Conservation (phyloP, 2,888 invertebrate genomes). For the Drosophila borealis region DNA sequence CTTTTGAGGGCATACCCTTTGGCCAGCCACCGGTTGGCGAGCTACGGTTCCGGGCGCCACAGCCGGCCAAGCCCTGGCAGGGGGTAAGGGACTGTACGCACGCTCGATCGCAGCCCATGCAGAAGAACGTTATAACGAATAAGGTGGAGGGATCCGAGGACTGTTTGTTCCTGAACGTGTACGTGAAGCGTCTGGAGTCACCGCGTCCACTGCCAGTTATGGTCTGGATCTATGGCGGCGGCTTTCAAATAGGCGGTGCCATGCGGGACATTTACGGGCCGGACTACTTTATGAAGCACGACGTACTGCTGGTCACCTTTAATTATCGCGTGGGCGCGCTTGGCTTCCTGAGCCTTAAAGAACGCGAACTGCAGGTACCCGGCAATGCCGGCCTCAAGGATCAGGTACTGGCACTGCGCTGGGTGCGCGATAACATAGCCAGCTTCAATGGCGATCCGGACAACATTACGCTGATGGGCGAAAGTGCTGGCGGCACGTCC, state of each 20-base stretch:
- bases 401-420: constrained; percentile 85
- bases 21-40: constrained; percentile 82
- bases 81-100: constrained; percentile 84
- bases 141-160: constrained; percentile 85
- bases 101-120: constrained; percentile 77
- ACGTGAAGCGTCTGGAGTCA: constrained; percentile 71
- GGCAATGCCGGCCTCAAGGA: constrained; percentile 86
- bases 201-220: constrained; percentile 83
- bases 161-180: constrained; percentile 86
- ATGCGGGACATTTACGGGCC: constrained; percentile 83
- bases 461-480: constrained; percentile 86
- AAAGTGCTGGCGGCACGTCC: constrained; percentile 86
- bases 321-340: constrained; percentile 86
- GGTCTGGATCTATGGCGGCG: constrained; percentile 86
- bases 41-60: constrained; percentile 84
- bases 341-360: constrained; percentile 85
- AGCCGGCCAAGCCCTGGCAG: constrained; percentile 83
- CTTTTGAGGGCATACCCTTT: constrained; percentile 83
- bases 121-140: constrained; percentile 76
- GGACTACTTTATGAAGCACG: constrained; percentile 85
- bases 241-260: constrained; percentile 84
- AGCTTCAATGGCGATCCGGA: constrained; percentile 86
- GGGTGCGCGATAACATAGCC: constrained; percentile 85
- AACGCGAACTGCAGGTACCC: constrained; percentile 85
- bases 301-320: constrained; percentile 85